Conservation (phyloP, 2,888 invertebrate genomes). For the Aromia moschata region DNA sequence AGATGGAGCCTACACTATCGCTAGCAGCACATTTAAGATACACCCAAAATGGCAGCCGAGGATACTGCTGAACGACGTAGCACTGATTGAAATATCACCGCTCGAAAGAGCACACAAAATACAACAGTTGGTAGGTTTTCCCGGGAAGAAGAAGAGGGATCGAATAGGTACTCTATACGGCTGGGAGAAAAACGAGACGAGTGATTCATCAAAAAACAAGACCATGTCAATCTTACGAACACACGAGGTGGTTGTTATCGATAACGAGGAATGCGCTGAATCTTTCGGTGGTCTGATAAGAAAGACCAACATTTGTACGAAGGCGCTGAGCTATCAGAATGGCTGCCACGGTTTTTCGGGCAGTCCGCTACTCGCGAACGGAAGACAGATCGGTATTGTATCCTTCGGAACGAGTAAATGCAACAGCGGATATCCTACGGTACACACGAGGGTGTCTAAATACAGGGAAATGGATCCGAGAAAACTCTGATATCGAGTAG, state of each 20-base stretch:
- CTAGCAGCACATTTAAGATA: background rate
- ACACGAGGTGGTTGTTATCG: background rate
- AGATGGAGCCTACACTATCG: background rate
- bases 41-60: slow-evolving; percentile 14
- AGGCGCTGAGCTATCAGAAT: background rate
- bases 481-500: slow-evolving; percentile 12
- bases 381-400: slow-evolving; percentile 24
- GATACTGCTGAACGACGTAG: slow-evolving; percentile 4
- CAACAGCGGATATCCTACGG: slow-evolving; percentile 55
- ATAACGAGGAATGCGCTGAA: slow-evolving; percentile 2
- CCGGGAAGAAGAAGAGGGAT: background rate
- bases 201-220: background rate
- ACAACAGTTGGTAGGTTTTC: background rate
- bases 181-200: slow-evolving; percentile 1
- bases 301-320: slow-evolving; percentile 8
- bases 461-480: slow-evolving; percentile 19
- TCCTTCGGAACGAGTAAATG: slow-evolving; percentile 50
- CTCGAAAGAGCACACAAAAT: background rate
- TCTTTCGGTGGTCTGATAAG: background rate
- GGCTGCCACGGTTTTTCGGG: slow-evolving; percentile 25
- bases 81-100: background rate
- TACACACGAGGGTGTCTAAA: slow-evolving; percentile 52
- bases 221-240: background rate
- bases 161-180: slow-evolving; percentile 2
- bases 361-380: slow-evolving; percentile 13